phyloP scores from a whole-genome alignment of 2,797 vertebrate genomes.

The Phrynocephalus forsythii region DNA sequence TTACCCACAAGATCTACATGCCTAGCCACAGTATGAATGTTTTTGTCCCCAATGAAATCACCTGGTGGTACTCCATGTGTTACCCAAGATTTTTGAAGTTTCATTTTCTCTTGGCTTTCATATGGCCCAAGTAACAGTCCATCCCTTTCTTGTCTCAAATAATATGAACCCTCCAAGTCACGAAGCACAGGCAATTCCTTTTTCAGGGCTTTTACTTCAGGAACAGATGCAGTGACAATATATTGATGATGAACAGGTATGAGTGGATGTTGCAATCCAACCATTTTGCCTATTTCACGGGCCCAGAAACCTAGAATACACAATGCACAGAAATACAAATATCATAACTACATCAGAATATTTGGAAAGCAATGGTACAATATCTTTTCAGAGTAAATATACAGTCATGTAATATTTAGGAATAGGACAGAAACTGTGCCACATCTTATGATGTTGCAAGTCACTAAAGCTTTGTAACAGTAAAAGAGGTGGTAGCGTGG shows the following conservation, averaged over 20 bases:
- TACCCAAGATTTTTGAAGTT: slow-evolving; percentile 94
- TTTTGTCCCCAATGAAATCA: slow-evolving; percentile 60
- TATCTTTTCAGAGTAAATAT: slow-evolving; percentile 14
- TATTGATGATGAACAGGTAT: slow-evolving; percentile 98
- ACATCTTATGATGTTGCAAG: neutral
- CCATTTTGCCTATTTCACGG: slow-evolving; percentile 90
- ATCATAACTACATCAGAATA: slow-evolving; percentile 10
- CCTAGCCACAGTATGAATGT: neutral
- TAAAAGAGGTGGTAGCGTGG: neutral
- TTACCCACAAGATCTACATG: neutral
- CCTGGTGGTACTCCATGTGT: slow-evolving; percentile 91
- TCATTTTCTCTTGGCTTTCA: slow-evolving; percentile 95
- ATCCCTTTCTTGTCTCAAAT: slow-evolving; percentile 93
- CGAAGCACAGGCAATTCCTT: slow-evolving; percentile 92
- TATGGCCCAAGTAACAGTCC: slow-evolving; percentile 96
- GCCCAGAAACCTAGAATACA: slow-evolving; percentile 92
- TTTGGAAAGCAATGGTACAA: slow-evolving; percentile 9
- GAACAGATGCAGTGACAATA: slow-evolving; percentile 92
- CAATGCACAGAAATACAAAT: neutral
- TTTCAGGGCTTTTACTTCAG: slow-evolving; percentile 93
- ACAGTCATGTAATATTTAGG: neutral
- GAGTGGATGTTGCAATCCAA: slow-evolving; percentile 91
- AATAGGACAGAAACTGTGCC: neutral
- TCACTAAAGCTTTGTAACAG: neutral
- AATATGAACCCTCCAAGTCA: slow-evolving; percentile 94